Evolutionary conservation across 2,797 vertebrate genomes (phyloP).

Genomic region (Psittacula echo): DNA sequence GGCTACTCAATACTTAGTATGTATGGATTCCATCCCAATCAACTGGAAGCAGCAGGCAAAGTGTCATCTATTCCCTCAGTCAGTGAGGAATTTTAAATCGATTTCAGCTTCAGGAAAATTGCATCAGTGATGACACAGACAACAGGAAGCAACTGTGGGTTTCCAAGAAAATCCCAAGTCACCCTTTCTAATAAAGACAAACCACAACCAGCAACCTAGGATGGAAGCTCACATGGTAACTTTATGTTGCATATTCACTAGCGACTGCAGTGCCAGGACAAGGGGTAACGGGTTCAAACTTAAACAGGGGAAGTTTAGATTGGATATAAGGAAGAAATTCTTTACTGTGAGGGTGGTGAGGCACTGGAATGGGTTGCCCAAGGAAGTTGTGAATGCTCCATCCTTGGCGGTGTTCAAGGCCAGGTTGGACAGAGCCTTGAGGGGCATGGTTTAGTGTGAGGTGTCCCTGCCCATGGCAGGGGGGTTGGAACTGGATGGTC

Average conservation of each 20-base stretch:
- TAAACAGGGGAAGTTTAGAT: too few species aligned
- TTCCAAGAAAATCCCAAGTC: background rate
- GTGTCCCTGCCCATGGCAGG: too few species aligned
- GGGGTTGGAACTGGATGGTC: too few species aligned
- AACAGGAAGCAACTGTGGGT: background rate
- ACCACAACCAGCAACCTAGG: background rate
- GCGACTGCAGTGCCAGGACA: too few species aligned
- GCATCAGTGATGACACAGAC: background rate
- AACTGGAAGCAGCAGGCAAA: background rate
- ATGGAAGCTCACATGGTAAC: background rate
- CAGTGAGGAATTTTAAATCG: background rate
- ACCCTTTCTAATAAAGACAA: background rate
- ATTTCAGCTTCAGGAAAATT: background rate
- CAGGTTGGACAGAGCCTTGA: too few species aligned
- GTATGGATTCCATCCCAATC: background rate
- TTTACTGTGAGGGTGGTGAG: too few species aligned
- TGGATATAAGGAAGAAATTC: too few species aligned
- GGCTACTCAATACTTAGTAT: background rate
- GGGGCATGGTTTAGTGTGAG: too few species aligned
- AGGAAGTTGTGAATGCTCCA: too few species aligned
- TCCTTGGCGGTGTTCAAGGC: too few species aligned
- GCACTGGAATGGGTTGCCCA: too few species aligned
- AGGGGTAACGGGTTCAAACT: too few species aligned
- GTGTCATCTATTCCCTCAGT: background rate
- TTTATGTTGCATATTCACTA: background rate